Base-by-base conservation (phyloP, 2,113 vertebrate genomes). In the Brachypodius melanocephalos region DNA sequence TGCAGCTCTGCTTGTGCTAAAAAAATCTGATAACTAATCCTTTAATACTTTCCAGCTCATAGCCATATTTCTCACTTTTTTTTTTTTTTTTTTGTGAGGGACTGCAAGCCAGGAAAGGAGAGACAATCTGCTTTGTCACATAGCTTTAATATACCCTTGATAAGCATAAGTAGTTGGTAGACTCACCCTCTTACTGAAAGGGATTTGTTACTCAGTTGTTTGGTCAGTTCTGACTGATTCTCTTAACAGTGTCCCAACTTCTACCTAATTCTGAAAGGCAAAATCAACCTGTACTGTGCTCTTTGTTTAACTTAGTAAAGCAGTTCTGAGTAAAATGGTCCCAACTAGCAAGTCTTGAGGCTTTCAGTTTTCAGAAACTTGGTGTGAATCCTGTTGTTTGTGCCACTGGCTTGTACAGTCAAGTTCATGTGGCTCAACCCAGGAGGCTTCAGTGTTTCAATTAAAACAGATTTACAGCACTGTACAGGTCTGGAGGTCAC, bases 391-490 rank as follows among this genome's bases (percentile, higher is more conserved):
- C 54, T 57, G 8, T 43, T 3, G 3, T n/a, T 85, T 89, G 42
- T 93, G 36, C 45, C n/a, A 9, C 49, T 51, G 73, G 18, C 58
- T 88, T 49, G 32, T 21, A 42, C 9, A 29, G 58, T 63, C 13
- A 38, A 71, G 66, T 68, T 90, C 26, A 21, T 42, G 48, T 61
- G 74, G 40, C 58, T 91, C 26, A 58, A 28, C 87, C 69, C 65
- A 71, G 65, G 38, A 71, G 66, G 45, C 91, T 95, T 82, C 54
- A 68, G 49, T 54, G 32, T 85, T 92, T 92, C 74, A 89, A 75
- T 93, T 93, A 75, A 75, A 88, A 65, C 14, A 88, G 71, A 88
- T 96, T 95, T 97, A 89, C 46, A 69, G 28, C 14, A 15, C 15
- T 78, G 38, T 43, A 22, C n/a, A 19, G 38, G 69, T 85, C 67